Base-by-base conservation (phyloP, 2,888 invertebrate genomes). In the Eupithecia dodoneata region DNA sequence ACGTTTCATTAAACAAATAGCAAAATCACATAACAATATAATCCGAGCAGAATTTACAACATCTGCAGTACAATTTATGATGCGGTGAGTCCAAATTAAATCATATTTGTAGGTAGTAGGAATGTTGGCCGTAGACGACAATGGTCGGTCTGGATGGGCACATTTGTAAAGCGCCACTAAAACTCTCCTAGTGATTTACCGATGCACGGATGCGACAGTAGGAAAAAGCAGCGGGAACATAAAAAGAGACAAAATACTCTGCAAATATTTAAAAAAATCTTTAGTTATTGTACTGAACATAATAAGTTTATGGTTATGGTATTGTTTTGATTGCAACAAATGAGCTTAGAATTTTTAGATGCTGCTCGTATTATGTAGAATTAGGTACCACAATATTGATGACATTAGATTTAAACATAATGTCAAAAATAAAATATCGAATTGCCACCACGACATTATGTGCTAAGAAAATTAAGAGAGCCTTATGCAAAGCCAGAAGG, bases 131-230 rank as follows among this genome's bases (percentile, higher is more conserved):
- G 18, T 66, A 74, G 70, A 72, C 63, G 67, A 78, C 76, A 74
- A 76, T 76, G 65, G 74, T 71, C 65, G 69, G 72, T 73, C 65
- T 65, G 71, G 18, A 49, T 71, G 42, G 55, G 42, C 74, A 71
- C 76, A 74, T 76, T 79, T 79, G 78, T 79, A 72, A 78, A 59
- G 72, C 74, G 76, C 76, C 76, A 79, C 76, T 76, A 74, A 79
- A 79, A 74, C 71, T 73, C 76, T 72, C 74, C 2, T 49, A n/a
- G n/a, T 70, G 74, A 79, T 79, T 76, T 79, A 79, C 76, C 42
- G 69, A 45, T 76, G 74, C 76, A 74, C 52, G 70, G 55, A 72
- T 41, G 47, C 10, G 63, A 76, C 69, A 74, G 76, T 65, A 18
- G 0, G 10, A n/a, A 12, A 5, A n/a, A 73, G 10, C 30, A 59